Percentiles rank a stretch among this genome's conserved stretches.
Conservation (phyloP, 2,797 vertebrate genomes). For the Urocyon cinereoargenteus region DNA sequence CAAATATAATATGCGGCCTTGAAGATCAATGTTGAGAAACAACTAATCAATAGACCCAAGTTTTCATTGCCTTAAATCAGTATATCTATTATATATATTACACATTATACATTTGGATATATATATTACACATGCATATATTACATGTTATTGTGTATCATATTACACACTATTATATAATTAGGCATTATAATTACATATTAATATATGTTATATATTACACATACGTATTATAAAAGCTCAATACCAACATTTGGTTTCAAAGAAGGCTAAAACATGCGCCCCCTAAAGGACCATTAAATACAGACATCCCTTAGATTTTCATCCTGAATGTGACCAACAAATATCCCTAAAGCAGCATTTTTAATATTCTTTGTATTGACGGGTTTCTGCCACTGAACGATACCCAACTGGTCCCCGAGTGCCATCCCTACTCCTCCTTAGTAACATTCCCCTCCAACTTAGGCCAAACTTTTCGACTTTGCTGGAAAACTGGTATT, state of each 20-base stretch:
- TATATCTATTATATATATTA: neutral
- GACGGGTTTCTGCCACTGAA: neutral
- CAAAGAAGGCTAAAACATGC: neutral
- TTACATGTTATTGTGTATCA: neutral
- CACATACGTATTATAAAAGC: neutral
- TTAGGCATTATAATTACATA: neutral
- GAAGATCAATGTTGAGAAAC: constrained; percentile 32
- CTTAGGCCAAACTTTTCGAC: neutral
- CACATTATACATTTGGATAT: neutral
- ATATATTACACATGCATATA: neutral
- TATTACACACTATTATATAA: neutral
- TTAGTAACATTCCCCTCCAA: neutral
- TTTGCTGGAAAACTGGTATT: neutral
- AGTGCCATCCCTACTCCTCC: neutral
- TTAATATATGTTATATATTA: neutral
- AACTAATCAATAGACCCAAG: neutral
- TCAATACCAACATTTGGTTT: neutral
- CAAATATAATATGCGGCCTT: neutral
- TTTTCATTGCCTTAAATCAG: neutral
- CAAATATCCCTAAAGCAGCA: neutral
- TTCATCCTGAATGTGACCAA: neutral
- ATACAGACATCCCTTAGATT: neutral
- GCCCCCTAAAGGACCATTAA: neutral
- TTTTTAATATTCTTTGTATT: neutral
- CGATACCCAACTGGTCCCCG: neutral